phyloP scores from a whole-genome alignment of 2,888 invertebrate species.

The Epistrophella euchroma region DNA sequence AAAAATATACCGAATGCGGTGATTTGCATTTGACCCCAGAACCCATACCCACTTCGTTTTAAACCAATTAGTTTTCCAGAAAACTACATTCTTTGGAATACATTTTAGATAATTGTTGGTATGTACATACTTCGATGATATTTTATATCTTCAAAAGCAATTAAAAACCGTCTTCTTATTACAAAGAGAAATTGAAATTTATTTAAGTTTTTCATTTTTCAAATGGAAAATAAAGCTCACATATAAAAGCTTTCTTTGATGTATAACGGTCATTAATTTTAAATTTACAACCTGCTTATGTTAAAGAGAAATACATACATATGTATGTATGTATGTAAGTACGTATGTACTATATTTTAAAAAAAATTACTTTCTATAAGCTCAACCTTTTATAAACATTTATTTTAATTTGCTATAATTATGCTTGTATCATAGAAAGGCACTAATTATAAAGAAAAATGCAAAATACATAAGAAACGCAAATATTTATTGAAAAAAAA shows the following conservation, averaged over 20 bases:
- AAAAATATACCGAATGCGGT: too few species aligned
- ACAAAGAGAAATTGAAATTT: conserved; percentile 11
- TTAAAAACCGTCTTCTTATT: not conserved
- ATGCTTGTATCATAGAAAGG: conserved; percentile 7
- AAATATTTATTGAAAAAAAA: conserved; percentile 1
- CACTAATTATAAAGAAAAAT: conserved; percentile 9
- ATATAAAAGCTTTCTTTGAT: too few species aligned
- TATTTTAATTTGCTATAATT: not conserved
- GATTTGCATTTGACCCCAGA: too few species aligned
- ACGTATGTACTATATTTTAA: not conserved
- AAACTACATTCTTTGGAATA: too few species aligned
- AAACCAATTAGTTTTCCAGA: too few species aligned
- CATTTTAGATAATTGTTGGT: too few species aligned
- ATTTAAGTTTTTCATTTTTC: not conserved
- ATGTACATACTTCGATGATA: too few species aligned
- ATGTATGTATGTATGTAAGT: too few species aligned
- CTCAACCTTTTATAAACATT: not conserved
- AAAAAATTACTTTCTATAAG: not conserved
- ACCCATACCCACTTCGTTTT: too few species aligned
- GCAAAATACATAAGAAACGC: not conserved
- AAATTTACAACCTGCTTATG: conserved; percentile 1
- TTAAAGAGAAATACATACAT: too few species aligned
- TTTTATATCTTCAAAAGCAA: not conserved
- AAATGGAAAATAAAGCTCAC: not conserved
- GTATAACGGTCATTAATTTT: not conserved